Base-by-base conservation (phyloP, 2,797 vertebrate genomes). In the Myoxocephalus aenaeus region DNA sequence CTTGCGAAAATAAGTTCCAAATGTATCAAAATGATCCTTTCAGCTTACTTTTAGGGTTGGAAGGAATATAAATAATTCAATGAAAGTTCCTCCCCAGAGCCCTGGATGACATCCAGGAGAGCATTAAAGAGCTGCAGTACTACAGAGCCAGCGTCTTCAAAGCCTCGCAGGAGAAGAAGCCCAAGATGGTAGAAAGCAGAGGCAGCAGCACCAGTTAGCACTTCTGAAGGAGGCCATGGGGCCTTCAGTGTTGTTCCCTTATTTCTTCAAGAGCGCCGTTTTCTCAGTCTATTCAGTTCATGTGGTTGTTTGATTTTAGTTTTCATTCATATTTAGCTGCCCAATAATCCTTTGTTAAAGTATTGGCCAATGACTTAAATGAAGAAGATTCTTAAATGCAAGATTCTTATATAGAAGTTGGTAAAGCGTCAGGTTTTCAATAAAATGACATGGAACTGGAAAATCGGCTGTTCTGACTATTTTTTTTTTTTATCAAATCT, bases 61-160 rank as follows among this genome's bases (percentile, higher is more conserved):
- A 12, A 17, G 1, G 11, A 40, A 51, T 44, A 36, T 53, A 61
- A n/a, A 18, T 46, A 9, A 22, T n/a, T 13, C 12, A 51, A 15
- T 5, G 20, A 34, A 34, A 27, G 15, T 44, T 73, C 81, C 50
- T 88, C 64, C 92, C 87, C 87, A 99, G 98, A 93, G 98, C 98
- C 0, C 90, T 98, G 44, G 97, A 94, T n/a, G 98, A 99, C 94
- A 99, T 99, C 92, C 93, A 81, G 77, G 98, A 99, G 92, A 99
- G 98, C 94, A 98, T 99, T 84, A 96, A 95, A 90, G 98, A 99
- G 71, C 96, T 99, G 27, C 94, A 95, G 87, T 98, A 95, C 94
- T 99, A 99, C 95, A 96, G 96, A 93, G 94, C 87, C 15, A 95
- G 87, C 65, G 89, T 99, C 90, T 99, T 99, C 93, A 98, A 96